Conservation (phyloP, 2,888 invertebrate genomes). For the Subacronicta megacephala region DNA sequence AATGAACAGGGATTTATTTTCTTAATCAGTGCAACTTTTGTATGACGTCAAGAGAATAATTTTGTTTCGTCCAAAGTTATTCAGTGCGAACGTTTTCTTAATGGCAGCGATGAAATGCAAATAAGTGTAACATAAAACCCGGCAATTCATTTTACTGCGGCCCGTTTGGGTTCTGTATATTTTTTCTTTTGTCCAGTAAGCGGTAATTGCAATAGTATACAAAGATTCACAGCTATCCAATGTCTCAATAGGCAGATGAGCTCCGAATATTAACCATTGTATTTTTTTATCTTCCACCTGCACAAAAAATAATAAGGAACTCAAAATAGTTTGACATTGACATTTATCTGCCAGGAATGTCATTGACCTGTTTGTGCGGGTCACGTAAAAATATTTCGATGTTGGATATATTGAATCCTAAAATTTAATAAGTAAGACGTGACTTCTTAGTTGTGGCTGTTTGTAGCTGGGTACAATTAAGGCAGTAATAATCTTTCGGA, state of each 20-base stretch:
- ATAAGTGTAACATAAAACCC: slow-evolving; percentile 33
- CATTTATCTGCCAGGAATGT: slow-evolving; percentile 5
- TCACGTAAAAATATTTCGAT: neutral
- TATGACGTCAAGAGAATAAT: slow-evolving; percentile 46
- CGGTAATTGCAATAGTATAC: neutral
- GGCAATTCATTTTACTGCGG: slow-evolving; percentile 8
- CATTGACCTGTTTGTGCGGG: neutral
- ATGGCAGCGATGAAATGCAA: slow-evolving; percentile 40
- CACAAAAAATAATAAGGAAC: neutral
- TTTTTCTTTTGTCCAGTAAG: slow-evolving; percentile 10
- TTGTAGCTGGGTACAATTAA: slow-evolving; percentile 9
- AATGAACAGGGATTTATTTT: slow-evolving; percentile 19
- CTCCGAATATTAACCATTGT: neutral
- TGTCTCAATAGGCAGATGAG: slow-evolving; percentile 1
- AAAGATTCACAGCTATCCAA: neutral
- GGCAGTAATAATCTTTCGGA: slow-evolving; percentile 11
- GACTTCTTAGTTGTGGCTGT: slow-evolving; percentile 4
- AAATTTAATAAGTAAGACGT: too few species aligned
- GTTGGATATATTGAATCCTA: too few species aligned
- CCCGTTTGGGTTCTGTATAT: slow-evolving; percentile 13
- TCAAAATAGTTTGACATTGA: slow-evolving; percentile 2
- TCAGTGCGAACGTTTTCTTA: slow-evolving; percentile 31
- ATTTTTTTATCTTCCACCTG: neutral
- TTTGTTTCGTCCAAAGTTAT: slow-evolving; percentile 32
- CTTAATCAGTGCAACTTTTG: slow-evolving; percentile 25